Evolutionary conservation across 2,888 invertebrate species (phyloP), one percentile per base, ranked within the genome.

Genomic region (Epistrophe grossulariae): DNA sequence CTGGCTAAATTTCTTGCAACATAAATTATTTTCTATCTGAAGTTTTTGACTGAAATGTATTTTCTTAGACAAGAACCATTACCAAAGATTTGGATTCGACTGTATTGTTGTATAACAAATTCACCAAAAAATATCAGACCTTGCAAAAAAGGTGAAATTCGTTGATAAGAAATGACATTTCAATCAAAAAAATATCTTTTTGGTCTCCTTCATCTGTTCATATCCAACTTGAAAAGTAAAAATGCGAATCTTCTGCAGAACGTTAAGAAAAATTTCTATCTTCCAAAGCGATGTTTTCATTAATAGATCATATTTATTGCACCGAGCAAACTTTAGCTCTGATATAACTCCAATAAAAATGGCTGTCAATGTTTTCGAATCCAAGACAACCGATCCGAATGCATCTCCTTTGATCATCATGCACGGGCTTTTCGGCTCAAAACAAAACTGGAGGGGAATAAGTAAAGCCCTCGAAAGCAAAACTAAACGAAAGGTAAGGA

Each of bases 341-440:
- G 66, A 48, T 50, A 80, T 88, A 13, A 83, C 88, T 48, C 93
- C 96, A 2, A 94, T 96, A 7, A 94, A 95, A 89, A 93, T 97
- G 90, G 94, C 96, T 0, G 96, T 95, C 89, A 94, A 95, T 24
- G 94, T 95, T 24, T 96, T 95, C 90, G 96, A 96, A 90, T 94
- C 74, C 8, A 45, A 93, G 89, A 91, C 93, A 45, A 91, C 92
- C 19, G 91, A 90, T 35, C 78, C 84, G 28, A 82, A 77, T 57
- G 90, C 90, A 50, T 93, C 94, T 0, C 97, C 98, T n/a, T 92
- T 99, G 66, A 93, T 98, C 6, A 96, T 98, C 70, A 94, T 97
- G 91, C 99, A 99, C 91, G 98, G 98, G 0, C 93, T 99, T 15
- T 95, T 99, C 88, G 98, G 98, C 0, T 96, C 95, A 0, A 98